Evolutionary conservation across 1,140 invertebrate species (phyloP).

Genomic region (Paracyclopina nana): DNA sequence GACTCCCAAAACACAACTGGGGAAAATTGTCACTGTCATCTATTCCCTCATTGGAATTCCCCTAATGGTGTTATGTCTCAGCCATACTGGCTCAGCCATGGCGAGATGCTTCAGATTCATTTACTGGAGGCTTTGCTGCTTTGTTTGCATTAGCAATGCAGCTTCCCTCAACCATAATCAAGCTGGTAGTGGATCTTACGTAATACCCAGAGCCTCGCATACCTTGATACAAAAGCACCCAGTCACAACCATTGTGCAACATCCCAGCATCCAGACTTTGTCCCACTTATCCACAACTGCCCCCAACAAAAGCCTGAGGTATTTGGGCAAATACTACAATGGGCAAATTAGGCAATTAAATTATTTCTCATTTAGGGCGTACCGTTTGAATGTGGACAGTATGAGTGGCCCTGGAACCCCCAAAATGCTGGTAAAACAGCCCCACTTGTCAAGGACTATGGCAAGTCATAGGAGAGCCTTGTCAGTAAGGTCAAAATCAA

Average conservation of each 20-base stretch:
- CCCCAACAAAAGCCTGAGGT: background rate
- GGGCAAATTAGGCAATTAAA: background rate
- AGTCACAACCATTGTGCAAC: constrained; percentile 20
- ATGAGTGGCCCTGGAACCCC: too few relatives aligned
- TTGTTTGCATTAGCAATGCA: constrained; percentile 14
- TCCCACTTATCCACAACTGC: background rate
- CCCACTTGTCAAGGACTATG: background rate
- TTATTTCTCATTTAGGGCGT: background rate
- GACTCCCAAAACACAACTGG: constrained; percentile 23
- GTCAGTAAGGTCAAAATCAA: background rate
- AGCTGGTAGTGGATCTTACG: constrained; percentile 4
- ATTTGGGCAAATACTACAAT: too few relatives aligned
- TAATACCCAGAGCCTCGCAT: constrained; percentile 16
- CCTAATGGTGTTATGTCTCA: constrained; percentile 24
- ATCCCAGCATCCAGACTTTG: constrained; percentile 17
- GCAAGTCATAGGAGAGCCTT: background rate
- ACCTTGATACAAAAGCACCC: constrained; percentile 17
- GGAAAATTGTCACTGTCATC: constrained; percentile 24
- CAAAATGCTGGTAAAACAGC: too few relatives aligned
- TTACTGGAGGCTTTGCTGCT: constrained; percentile 30
- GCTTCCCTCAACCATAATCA: constrained; percentile 18
- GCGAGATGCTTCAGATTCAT: constrained; percentile 29
- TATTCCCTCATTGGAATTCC: constrained; percentile 24
- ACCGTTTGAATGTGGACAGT: too few relatives aligned
- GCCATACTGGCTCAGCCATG: constrained; percentile 23